Evolutionary conservation across 1,140 invertebrate genomes (phyloP), one percentile per base, ranked within the genome.

Genomic region (Hydropsyche tenuis): DNA sequence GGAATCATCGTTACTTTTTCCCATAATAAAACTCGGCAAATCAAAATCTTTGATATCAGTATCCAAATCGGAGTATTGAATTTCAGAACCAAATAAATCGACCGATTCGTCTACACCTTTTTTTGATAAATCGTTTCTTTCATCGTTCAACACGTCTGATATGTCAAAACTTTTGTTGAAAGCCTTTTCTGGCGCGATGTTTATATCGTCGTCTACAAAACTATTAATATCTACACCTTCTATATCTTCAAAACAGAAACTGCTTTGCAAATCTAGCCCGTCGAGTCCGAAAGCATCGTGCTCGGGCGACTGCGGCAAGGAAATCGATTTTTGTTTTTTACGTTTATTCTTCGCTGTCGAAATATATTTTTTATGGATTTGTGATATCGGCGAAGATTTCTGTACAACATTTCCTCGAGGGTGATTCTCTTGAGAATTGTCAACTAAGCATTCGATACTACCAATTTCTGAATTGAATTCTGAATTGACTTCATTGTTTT

Each of bases 101-200:
- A 73, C 63, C 0, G 60, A 11, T 14, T 56, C 0, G 65, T 73
- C 69, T 2, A 73, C 64, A 14, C 72, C 70, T 27, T 77, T 74
- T 30, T 72, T 71, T 5, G 72, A 14, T 14, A 73, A 64, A 45
- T 48, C 64, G 18, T 73, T 64, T 63, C 73, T 20, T 63, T 48
- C 1, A 73, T 70, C 9, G 16, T 72, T 69, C 1, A 74, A 74
- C 0, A 69, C 72, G 43, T 74, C 75, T 11, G 69, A 30, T 25
- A 77, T 74, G n/a, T 73, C 69, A 56, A 74, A 77, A 23, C 68
- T 69, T 22, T 74, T 77, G 46, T 72, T 74, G 30, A 77, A 77
- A 12, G 62, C 65, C 63, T 74, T 74, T 43, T 60, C 73, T 1
- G 75, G 70, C 27, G 53, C 69, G 18, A 74, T 69, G 62, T 72